Base-by-base conservation (phyloP, 2,113 vertebrate genomes). In the Cariama cristata region DNA sequence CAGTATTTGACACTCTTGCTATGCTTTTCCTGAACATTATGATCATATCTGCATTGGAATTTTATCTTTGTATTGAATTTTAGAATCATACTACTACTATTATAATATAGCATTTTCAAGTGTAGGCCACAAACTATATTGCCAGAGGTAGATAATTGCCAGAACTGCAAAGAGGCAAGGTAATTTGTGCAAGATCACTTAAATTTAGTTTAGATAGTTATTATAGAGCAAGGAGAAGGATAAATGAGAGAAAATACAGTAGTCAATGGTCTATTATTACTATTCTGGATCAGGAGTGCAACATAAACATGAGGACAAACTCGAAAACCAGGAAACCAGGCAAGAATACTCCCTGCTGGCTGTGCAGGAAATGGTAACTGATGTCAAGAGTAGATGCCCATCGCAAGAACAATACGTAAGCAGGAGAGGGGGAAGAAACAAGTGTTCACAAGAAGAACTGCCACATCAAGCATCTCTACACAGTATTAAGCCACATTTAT, bases 371-470 rank as follows among this genome's bases (percentile, higher is more conserved):
- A 96, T 91, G 88, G 88, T 89, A 97, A 98, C 85, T 93, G 97
- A 97, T 97, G 95, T 73, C 94, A 95, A 97, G 92, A 97, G 86
- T 85, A 93, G 95, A 96, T 97, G 94, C 96, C 93, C 93, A 95
- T 88, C 92, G 94, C 96, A 96, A 97, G 94, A 96, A 96, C 95
- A 97, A 96, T 97, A 97, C 95, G 95, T 94, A 97, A 97, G 95
- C 94, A 95, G 96, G 94, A 97, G 97, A 97, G 91, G 97, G 95
- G 95, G 96, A 96, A 97, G 96, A 97, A 97, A 97, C 93, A 97
- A 97, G 88, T 97, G 95, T 97, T 97, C 95, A 97, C 97, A 96
- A 97, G 94, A 96, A 97, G 95, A 97, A 94, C 83, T 1, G 1
- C 95, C 95, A 96, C 94, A 96, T 94, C 92, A 96, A 97, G 93